Evolutionary conservation across 1,140 invertebrate genomes (phyloP).

Genomic region (Euwallacea fornicatus): DNA sequence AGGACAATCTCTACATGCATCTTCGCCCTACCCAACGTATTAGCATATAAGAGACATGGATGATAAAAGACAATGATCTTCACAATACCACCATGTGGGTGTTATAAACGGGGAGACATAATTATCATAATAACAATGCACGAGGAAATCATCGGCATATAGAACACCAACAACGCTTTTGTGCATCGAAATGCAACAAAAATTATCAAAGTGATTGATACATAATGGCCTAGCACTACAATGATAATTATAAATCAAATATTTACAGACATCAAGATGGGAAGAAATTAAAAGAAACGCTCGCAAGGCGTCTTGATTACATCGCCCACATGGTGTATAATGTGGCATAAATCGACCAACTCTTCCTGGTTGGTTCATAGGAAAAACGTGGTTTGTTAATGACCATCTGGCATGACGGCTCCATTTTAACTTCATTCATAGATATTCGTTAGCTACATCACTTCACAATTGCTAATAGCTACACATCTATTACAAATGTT

Average conservation of each 20-base stretch:
- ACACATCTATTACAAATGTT: too few relatives aligned
- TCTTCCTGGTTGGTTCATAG: constrained; percentile 14
- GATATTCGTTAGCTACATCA: too few relatives aligned
- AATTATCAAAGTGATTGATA: neutral
- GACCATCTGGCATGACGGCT: neutral
- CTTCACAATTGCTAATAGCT: too few relatives aligned
- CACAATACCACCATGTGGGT: neutral
- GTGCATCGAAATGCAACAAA: neutral
- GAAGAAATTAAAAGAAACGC: neutral
- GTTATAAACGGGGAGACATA: neutral
- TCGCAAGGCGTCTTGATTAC: constrained; percentile 11
- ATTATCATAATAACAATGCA: constrained; percentile 1
- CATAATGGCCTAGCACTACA: neutral
- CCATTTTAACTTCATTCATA: too few relatives aligned
- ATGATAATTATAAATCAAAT: neutral
- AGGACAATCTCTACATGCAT: neutral
- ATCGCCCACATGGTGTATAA: constrained; percentile 22
- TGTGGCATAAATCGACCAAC: constrained; percentile 21
- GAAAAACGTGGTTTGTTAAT: constrained; percentile 6
- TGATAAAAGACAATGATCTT: neutral
- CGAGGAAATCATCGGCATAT: too few relatives aligned
- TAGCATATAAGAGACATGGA: constrained; percentile 4
- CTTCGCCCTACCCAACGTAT: constrained; percentile 2
- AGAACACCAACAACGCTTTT: too few relatives aligned
- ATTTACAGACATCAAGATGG: neutral